Base-by-base conservation (phyloP, 23 tunicate species). In the Ascidia mentula region DNA sequence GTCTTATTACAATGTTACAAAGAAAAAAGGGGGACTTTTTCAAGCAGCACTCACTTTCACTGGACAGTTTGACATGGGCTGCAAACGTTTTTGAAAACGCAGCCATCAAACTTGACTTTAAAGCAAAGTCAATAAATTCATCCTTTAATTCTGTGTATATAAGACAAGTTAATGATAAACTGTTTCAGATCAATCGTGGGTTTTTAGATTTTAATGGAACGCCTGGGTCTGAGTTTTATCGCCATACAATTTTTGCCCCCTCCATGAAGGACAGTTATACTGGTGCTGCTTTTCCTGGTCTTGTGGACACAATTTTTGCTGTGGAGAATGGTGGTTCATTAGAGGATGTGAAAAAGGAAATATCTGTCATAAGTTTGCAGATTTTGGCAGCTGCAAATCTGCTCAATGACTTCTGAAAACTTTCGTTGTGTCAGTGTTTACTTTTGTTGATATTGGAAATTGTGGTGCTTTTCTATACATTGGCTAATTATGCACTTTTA, bases 201-300 rank as follows among this genome's bases (percentile, higher is more conserved):
- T n/a, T n/a, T n/a, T n/a, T n/a, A n/a, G n/a, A n/a, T n/a, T n/a
- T n/a, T n/a, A n/a, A n/a, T n/a, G n/a, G n/a, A n/a, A n/a, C n/a
- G n/a, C n/a, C n/a, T n/a, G n/a, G n/a, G n/a, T n/a, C n/a, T n/a
- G n/a, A n/a, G n/a, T n/a, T n/a, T n/a, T n/a, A n/a, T n/a, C n/a
- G n/a, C n/a, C n/a, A n/a, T n/a, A n/a, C n/a, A n/a, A n/a, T n/a
- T n/a, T n/a, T n/a, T n/a, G n/a, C n/a, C n/a, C n/a, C n/a, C n/a
- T n/a, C n/a, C n/a, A n/a, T n/a, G n/a, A 80, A 77, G 60, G 65
- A 92, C 42, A n/a, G 76, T 2, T 92, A 92, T 81, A 45, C 76
- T 36, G 97, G 91, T 8, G 80, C 79, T 8, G 92, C 92, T 0
- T 92, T 92, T 82, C 91, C 97, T 77, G 88, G 84, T 0, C 75